Evolutionary conservation across 1,140 invertebrate genomes (phyloP).

Genomic region (Drosophila mojavensis): DNA sequence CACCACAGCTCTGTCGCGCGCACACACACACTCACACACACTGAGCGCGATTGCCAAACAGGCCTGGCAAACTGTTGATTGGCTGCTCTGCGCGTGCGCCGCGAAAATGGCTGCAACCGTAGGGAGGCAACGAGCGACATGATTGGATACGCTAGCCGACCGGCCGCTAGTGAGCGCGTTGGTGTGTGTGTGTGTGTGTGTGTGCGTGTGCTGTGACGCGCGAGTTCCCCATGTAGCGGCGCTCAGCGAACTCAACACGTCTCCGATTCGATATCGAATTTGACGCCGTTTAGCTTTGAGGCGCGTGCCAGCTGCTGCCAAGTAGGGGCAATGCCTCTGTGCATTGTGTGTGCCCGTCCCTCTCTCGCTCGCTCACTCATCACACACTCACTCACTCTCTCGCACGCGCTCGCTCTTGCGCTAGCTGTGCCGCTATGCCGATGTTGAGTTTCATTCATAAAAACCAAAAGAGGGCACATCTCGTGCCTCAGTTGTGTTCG

Average conservation of each 20-base stretch:
- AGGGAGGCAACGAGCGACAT: constrained; percentile 72
- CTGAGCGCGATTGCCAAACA: constrained; percentile 22
- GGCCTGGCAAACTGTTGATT: constrained; percentile 83
- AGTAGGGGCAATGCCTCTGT: constrained; percentile 50
- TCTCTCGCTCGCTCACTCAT: constrained; percentile 10
- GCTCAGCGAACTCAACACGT: constrained; percentile 4
- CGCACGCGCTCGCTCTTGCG: constrained; percentile 16
- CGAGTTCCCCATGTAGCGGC: constrained; percentile 60
- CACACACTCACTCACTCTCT: neutral
- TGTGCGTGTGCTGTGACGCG: constrained; percentile 51
- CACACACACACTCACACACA: constrained; percentile 10
- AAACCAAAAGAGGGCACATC: constrained; percentile 83
- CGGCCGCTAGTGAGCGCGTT: constrained; percentile 14
- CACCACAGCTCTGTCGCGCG: constrained; percentile 45
- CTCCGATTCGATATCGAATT: constrained; percentile 59
- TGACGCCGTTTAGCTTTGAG: constrained; percentile 47
- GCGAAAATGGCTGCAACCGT: constrained; percentile 82
- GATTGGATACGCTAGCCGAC: constrained; percentile 72
- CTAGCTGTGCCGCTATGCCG: constrained; percentile 11
- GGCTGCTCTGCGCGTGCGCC: constrained; percentile 83
- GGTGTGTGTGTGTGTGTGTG: constrained; percentile 10
- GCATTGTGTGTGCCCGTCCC: neutral
- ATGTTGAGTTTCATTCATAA: constrained; percentile 84
- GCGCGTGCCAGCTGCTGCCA: constrained; percentile 64
- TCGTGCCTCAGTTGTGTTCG: constrained; percentile 84